Evolutionary conservation across 2,113 vertebrate species (phyloP), one percentile per base, ranked within the genome.

Genomic region (Smithornis capensis): DNA sequence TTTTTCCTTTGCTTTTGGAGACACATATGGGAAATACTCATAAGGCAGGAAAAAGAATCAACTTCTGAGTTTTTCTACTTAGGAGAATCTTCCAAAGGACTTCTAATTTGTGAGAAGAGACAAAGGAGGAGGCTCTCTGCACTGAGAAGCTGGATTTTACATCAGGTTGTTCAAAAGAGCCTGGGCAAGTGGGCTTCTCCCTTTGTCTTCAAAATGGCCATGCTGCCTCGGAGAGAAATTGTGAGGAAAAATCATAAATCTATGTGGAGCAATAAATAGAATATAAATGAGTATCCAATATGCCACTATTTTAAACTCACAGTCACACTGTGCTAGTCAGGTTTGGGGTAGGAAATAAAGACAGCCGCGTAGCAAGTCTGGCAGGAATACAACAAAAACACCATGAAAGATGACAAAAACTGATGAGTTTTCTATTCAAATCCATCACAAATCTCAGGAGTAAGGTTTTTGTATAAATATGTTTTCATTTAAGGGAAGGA

Each of bases 261-360:
- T 91, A 93, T n/a, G 59, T 80, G 91, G 79, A 95, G 84, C 75
- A 96, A 94, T 95, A 97, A 95, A 92, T 90, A 92, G 91, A 94
- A 95, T 97, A 97, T 95, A 92, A 95, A 96, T 95, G 83, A 77
- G 62, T 94, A 95, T 96, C 88, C 92, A 97, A 94, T 94, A 95
- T 71, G 89, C 83, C 89, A 45, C 56, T 89, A 60, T 94, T 96
- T 93, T 78, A 94, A 95, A 69, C 92, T 97, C 86, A 40, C 83
- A 89, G 83, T 95, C 92, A 83, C 45, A 87, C 89, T 95, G 89
- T 92, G 93, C 83, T 76, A 38, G 35, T 91, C 81, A 49, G 81
- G 28, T 67, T 84, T 82, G 63, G 80, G 44, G n/a, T 95, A 94
- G 94, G 91, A 97, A 96, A 89, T 76, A 73, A 89, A 85, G 74